Evolutionary conservation across 2,113 vertebrate genomes (phyloP).

Genomic region (Oplegnathus fasciatus): DNA sequence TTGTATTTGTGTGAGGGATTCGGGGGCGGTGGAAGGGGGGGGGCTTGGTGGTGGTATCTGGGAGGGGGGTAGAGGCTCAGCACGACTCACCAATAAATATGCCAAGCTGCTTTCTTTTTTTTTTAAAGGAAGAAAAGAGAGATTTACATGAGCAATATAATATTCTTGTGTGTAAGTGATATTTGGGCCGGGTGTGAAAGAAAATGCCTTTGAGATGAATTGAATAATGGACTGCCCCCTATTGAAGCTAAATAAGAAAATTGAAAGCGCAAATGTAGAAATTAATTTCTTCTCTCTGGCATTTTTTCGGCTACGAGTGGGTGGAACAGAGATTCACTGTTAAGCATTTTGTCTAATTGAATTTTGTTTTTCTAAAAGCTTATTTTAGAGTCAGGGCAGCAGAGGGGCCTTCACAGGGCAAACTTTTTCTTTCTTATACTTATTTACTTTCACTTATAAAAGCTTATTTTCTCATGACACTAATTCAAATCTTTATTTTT

Average conservation of each 20-base stretch:
- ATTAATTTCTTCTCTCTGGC: slow-evolving; percentile 55
- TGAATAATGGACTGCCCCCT: slow-evolving; percentile 53
- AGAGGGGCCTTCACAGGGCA: neutral
- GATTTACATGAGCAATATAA: slow-evolving; percentile 79
- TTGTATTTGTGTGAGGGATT: slow-evolving; percentile 85
- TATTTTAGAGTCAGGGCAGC: neutral
- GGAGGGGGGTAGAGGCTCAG: slow-evolving; percentile 79
- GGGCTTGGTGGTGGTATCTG: slow-evolving; percentile 77
- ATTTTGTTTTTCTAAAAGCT: slow-evolving; percentile 50
- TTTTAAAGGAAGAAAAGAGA: slow-evolving; percentile 64
- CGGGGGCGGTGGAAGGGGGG: slow-evolving; percentile 67
- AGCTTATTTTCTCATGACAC: slow-evolving; percentile 4
- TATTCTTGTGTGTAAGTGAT: slow-evolving; percentile 73
- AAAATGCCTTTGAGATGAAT: slow-evolving; percentile 59
- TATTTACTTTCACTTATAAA: neutral
- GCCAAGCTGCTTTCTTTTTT: slow-evolving; percentile 85
- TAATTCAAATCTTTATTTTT: neutral
- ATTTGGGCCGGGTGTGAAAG: slow-evolving; percentile 51
- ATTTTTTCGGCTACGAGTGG: slow-evolving; percentile 32
- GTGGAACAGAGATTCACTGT: slow-evolving; percentile 52
- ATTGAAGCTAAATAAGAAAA: slow-evolving; percentile 70
- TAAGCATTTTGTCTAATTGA: slow-evolving; percentile 68
- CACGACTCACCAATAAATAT: slow-evolving; percentile 85
- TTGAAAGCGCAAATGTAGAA: slow-evolving; percentile 67
- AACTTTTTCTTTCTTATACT: slow-evolving; percentile 17